Conservation (phyloP, 2,888 invertebrate species). For the Sinopyrophorus schimmeli region DNA sequence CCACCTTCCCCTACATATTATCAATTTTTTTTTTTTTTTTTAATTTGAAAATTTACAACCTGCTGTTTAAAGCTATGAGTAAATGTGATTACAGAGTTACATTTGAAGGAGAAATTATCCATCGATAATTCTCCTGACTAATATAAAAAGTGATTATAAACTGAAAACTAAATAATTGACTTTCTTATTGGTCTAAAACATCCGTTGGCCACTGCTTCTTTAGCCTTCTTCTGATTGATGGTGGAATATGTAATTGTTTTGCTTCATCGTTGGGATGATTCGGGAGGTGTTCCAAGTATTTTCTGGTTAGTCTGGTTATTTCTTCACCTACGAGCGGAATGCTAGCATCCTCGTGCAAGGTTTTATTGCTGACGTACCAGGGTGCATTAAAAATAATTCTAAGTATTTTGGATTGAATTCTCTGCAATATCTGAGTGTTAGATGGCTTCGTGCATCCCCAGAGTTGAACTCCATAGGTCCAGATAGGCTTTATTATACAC, state of each 20-base stretch:
- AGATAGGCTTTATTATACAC: constrained; percentile 12
- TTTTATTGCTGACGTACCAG: constrained; percentile 7
- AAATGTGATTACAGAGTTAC: no score
- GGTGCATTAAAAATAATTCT: constrained; percentile 9
- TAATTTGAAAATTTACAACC: constrained; percentile 1
- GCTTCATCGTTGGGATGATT: constrained; percentile 4
- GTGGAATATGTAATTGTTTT: neutral
- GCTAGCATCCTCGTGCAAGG: no score
- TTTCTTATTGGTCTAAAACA: constrained; percentile 1
- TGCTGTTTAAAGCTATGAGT: no score
- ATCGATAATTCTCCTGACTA: neutral
- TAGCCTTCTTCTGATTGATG: neutral
- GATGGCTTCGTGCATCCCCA: constrained; percentile 9
- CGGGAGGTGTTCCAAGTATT: constrained; percentile 8
- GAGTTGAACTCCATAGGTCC: constrained; percentile 6
- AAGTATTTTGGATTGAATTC: constrained; percentile 7
- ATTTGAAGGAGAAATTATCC: neutral
- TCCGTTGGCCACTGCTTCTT: neutral
- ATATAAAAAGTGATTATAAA: neutral
- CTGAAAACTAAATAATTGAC: neutral
- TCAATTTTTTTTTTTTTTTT: neutral
- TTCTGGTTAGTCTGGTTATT: constrained; percentile 6
- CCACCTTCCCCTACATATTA: no score
- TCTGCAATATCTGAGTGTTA: constrained; percentile 8
- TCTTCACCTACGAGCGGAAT: neutral